Evolutionary conservation across 1,140 invertebrate species (phyloP), one percentile per base, ranked within the genome.

Genomic region (Solenopsis fugax): DNA sequence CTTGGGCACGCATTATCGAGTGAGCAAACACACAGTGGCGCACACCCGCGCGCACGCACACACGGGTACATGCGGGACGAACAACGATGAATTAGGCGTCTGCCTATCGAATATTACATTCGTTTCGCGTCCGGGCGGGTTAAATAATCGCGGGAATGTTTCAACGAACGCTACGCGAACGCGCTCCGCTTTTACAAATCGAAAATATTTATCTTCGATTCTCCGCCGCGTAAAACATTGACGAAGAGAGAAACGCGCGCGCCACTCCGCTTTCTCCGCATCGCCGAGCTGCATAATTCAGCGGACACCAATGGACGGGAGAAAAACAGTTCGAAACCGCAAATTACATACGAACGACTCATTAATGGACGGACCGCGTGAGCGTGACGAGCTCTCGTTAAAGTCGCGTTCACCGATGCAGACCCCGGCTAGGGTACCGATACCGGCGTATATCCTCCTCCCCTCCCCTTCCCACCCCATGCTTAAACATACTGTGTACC

Each of bases 301-400:
- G 41, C 69, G 56, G 41, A 73, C 80, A 84, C n/a, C 80, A 34
- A 13, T 41, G 13, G 18, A 41, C 64, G 45, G 37, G 41, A 75
- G 69, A 84, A 84, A 84, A 84, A 73, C 67, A 75, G 80, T 62
- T 84, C 48, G 80, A 73, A 75, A 75, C 69, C 80, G 80, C 80
- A 84, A 84, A 84, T 84, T 84, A 84, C 80, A 60, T 60, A 75
- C 80, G 67, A 82, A 73, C 67, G 69, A 75, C 80, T 84, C 80
- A 54, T 73, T 84, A 84, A 84, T 73, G 80, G 73, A 72, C 69
- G 41, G 41, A 29, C 41, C 24, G 67, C 41, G 56, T n/a, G 80
- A 84, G 80, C 80, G 80, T 84, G 80, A 84, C 80, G 80, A 75
- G 80, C 54, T 75, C 80, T 84, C 80, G 80, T 84, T 84, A 84